Percentiles rank a stretch among this genome's conserved stretches.
These are phyloP conservation scores for Phylloscopus trochiloides DNA, from an alignment of 2,113 vertebrate genomes.

Conservation along the genomic window DNA sequence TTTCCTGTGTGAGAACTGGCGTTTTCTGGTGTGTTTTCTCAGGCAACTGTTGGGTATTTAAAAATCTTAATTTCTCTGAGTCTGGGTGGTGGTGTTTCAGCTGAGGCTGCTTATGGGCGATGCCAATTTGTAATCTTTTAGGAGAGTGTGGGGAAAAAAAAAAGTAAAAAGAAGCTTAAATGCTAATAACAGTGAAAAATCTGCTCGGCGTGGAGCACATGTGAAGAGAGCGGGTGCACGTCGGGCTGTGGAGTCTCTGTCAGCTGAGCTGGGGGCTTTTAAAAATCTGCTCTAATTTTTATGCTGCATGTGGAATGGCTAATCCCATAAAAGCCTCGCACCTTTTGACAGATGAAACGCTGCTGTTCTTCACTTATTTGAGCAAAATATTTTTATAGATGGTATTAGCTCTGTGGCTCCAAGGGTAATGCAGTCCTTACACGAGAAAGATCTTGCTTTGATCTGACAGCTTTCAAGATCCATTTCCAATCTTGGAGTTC, in stretches of 20 bases:
- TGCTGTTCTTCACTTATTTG: constrained; percentile 43
- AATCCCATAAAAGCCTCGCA: constrained; percentile 47
- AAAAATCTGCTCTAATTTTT: constrained; percentile 33
- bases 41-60: not conserved
- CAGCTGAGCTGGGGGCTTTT: constrained; percentile 12
- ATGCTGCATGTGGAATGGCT: constrained; percentile 25
- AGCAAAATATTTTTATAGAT: constrained; percentile 52
- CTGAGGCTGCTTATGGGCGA: not conserved
- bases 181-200: constrained; percentile 1
- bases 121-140: constrained; percentile 28
- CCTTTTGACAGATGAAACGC: constrained; percentile 54
- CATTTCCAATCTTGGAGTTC: constrained; percentile 41
- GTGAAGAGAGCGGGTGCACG: not conserved
- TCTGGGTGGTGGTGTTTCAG: not conserved
- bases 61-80: not conserved
- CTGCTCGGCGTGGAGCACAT: rapidly evolving
- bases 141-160: not conserved
- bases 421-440: constrained; percentile 43
- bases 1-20: not conserved
- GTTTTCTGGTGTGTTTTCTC: not conserved
- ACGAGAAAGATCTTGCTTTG: constrained; percentile 40
- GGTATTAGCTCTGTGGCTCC: constrained; percentile 44
- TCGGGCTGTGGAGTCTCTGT: not conserved
- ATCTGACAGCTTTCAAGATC: constrained; percentile 66
- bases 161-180: not conserved